These are phyloP conservation scores for Limnodromus scolopaceus DNA, from an alignment of 2,797 vertebrate genomes.

Conservation along the genomic window DNA sequence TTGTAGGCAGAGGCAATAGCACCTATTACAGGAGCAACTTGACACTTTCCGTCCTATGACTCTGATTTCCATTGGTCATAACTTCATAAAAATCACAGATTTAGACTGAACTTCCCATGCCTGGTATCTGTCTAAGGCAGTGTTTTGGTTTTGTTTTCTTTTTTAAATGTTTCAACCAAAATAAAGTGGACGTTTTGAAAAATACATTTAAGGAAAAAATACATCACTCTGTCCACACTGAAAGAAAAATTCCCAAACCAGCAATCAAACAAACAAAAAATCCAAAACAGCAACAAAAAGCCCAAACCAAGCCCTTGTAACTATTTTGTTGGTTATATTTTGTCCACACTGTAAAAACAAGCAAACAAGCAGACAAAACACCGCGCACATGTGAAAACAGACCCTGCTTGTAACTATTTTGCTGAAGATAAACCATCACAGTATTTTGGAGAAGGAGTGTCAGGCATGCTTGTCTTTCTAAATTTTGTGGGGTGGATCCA, in stretches of 20 bases:
- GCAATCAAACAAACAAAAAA: not conserved
- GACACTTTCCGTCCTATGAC: not conserved
- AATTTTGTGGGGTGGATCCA: not conserved
- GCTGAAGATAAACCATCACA: not conserved
- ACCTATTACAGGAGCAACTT: not conserved
- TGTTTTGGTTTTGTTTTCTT: not conserved
- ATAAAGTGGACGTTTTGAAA: not conserved
- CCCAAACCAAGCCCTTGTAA: not conserved
- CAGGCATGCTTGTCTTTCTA: not conserved
- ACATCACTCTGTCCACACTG: not conserved
- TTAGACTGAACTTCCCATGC: not conserved
- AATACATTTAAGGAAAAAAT: not conserved
- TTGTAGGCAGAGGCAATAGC: accelerated
- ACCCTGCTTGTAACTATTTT: not conserved
- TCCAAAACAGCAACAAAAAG: not conserved
- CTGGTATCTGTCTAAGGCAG: not conserved
- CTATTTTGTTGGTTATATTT: not conserved
- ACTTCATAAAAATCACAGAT: not conserved
- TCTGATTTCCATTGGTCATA: not conserved
- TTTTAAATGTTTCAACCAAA: not conserved
- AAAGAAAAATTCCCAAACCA: not conserved
- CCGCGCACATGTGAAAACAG: not conserved
- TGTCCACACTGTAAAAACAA: not conserved
- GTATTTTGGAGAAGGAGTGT: not conserved
- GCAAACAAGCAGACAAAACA: not conserved